Percentiles rank a stretch among this genome's conserved stretches.
Conservation (phyloP, 2,113 vertebrate genomes). For the Bolborhynchus lineola region DNA sequence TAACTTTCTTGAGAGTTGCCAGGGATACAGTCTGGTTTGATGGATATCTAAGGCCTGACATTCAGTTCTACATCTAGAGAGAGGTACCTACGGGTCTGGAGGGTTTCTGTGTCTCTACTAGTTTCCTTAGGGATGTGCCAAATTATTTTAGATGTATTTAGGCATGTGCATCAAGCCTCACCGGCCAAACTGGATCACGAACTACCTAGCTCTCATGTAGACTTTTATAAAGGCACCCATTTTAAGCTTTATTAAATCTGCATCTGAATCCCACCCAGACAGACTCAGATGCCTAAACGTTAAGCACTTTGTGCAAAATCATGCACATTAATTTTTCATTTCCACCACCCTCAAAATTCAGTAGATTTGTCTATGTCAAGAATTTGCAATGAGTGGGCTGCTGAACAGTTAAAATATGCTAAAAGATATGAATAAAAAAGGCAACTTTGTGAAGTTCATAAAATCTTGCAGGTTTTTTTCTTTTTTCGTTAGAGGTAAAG, state of each 20-base stretch:
- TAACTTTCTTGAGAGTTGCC: not conserved
- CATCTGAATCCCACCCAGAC: not conserved
- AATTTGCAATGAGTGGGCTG: not conserved
- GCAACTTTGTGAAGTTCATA: not conserved
- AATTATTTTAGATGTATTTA: not conserved
- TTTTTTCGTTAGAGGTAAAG: not conserved
- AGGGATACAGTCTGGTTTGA: accelerated
- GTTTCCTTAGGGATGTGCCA: not conserved
- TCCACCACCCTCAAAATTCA: not conserved
- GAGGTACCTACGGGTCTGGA: not conserved
- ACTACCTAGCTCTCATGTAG: not conserved
- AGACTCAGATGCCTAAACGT: not conserved
- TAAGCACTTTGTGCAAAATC: not conserved
- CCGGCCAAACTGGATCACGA: not conserved
- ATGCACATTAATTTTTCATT: not conserved
- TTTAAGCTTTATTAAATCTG: not conserved
- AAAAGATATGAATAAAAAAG: not conserved
- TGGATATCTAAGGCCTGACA: not conserved
- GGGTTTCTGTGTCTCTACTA: not conserved
- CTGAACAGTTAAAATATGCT: not conserved
- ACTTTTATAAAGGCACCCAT: not conserved
- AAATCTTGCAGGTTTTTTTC: not conserved
- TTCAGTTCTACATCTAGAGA: not conserved
- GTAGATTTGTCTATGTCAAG: not conserved
- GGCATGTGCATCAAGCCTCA: not conserved